These are phyloP conservation scores for Hylaeus anthracinus DNA, from an alignment of 1,140 invertebrate genomes.

Conservation along the genomic window DNA sequence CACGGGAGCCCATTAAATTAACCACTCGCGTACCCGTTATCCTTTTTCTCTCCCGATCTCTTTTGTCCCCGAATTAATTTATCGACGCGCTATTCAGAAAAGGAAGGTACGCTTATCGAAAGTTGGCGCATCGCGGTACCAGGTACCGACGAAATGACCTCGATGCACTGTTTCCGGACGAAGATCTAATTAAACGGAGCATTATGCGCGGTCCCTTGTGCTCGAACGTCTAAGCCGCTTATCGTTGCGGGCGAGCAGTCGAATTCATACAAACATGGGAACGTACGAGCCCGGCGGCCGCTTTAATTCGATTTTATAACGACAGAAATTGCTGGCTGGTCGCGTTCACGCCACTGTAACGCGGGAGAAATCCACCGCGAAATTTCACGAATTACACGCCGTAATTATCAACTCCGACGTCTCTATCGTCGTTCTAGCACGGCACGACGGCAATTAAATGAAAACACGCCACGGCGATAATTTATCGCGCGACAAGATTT, in stretches of 20 bases:
- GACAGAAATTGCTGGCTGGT: slow-evolving; percentile 18
- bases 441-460: slow-evolving; percentile 43
- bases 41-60: no score
- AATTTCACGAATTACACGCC: slow-evolving; percentile 44
- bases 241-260: neutral
- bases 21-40: no score
- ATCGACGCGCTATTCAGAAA: neutral
- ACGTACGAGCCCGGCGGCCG: slow-evolving; percentile 16
- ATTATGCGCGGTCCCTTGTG: neutral
- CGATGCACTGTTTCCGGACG: neutral
- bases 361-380: slow-evolving; percentile 25
- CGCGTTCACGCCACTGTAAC: slow-evolving; percentile 32
- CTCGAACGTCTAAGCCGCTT: neutral
- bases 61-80: neutral
- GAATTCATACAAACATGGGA: slow-evolving; percentile 31
- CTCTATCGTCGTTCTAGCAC: neutral
- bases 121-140: neutral
- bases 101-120: neutral
- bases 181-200: neutral
- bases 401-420: slow-evolving; percentile 40
- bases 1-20: no score
- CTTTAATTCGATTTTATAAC: slow-evolving; percentile 53
- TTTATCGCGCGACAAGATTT: slow-evolving; percentile 42
- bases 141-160: neutral
- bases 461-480: slow-evolving; percentile 42